These are phyloP conservation scores for Agriopis marginaria DNA, from an alignment of 2,888 invertebrate species.

Conservation along the genomic window DNA sequence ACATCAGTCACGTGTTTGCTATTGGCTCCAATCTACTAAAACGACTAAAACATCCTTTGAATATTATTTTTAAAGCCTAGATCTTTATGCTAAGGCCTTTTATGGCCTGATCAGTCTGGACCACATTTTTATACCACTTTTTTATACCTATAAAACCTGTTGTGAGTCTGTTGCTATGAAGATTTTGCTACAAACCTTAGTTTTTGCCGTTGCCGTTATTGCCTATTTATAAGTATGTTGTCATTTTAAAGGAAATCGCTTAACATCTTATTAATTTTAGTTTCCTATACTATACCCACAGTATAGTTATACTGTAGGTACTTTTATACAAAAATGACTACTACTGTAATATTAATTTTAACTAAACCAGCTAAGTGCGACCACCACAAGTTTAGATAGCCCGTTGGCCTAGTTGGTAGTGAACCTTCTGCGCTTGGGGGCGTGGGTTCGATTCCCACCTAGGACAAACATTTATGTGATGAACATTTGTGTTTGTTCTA, in stretches of 20 bases:
- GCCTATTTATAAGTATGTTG: neutral
- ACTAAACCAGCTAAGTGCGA: no score
- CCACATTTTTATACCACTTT: slow-evolving; percentile 22
- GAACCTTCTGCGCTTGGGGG: no score
- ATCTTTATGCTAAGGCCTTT: neutral
- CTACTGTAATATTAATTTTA: no score
- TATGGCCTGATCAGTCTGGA: slow-evolving; percentile 8
- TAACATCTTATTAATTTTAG: no score
- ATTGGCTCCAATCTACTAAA: neutral
- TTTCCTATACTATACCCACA: no score
- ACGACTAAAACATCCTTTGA: neutral
- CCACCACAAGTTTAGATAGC: no score
- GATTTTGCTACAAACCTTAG: neutral
- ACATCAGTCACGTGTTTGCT: neutral
- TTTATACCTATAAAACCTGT: neutral
- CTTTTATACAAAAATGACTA: no score
- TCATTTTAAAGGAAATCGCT: neutral
- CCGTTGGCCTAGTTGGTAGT: no score
- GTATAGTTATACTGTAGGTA: no score
- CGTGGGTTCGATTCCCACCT: no score
- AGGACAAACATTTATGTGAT: no score
- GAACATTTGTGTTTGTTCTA: no score
- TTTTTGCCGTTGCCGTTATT: neutral
- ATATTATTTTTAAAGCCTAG: neutral
- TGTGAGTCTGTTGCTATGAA: neutral